These are phyloP conservation scores for Pseudorhiza aurosa DNA, from an alignment of 30 jellyfish, hydroid and myxozoan species.

Conservation along the genomic window DNA sequence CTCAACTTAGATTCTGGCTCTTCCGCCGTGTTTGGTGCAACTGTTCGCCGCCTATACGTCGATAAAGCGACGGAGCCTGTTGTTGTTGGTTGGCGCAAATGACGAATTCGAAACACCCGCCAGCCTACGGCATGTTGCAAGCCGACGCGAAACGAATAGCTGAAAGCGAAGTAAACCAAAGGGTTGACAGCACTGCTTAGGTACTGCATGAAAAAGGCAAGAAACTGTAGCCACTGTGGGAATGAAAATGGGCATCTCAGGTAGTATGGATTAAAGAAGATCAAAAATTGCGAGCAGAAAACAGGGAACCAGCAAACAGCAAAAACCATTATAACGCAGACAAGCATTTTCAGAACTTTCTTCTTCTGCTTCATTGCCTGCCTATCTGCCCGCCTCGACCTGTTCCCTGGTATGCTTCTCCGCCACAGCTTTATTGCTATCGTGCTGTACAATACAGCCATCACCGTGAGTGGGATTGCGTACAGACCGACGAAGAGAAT, in stretches of 20 bases:
- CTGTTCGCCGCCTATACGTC: not conserved
- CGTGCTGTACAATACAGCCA: slow-evolving; percentile 65
- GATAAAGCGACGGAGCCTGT: slow-evolving; percentile 1
- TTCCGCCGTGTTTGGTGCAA: not conserved
- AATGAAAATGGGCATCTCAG: slow-evolving; percentile 52
- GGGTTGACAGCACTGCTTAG: slow-evolving; percentile 88
- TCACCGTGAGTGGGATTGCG: slow-evolving; percentile 61
- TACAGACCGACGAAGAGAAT: slow-evolving; percentile 70
- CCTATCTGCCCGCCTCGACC: not conserved
- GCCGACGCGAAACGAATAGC: slow-evolving; percentile 73
- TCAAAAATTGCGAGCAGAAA: slow-evolving; percentile 65
- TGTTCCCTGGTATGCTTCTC: slow-evolving; percentile 49
- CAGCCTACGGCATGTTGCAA: slow-evolving; percentile 20
- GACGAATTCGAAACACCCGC: not conserved
- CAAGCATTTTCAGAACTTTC: slow-evolving; percentile 68
- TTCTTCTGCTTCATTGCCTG: slow-evolving; percentile 27
- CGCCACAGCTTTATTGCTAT: slow-evolving; percentile 72
- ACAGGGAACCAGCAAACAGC: slow-evolving; percentile 92
- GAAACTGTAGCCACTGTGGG: slow-evolving; percentile 57
- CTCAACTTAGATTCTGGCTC: too few species aligned
- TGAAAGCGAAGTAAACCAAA: slow-evolving; percentile 69
- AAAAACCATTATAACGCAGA: slow-evolving; percentile 56
- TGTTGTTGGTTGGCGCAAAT: not conserved
- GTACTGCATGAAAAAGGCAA: slow-evolving; percentile 80
- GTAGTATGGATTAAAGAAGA: slow-evolving; percentile 59